Conservation (phyloP, 2,113 vertebrate species). For the Nematolebias whitei region DNA sequence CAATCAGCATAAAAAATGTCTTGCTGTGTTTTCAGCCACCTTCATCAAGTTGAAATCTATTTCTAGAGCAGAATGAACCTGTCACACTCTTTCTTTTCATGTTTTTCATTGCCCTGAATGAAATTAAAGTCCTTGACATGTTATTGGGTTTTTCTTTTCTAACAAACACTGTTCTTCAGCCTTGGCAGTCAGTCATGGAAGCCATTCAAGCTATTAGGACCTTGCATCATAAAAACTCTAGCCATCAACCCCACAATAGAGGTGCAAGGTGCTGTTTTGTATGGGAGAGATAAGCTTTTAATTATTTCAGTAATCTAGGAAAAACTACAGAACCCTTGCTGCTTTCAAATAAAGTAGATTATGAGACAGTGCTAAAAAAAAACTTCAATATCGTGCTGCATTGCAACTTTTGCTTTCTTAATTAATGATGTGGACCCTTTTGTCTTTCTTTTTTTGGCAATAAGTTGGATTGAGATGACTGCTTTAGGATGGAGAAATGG, state of each 20-base stretch:
- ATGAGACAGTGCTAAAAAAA: conserved; percentile 12
- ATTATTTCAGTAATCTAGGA: conserved; percentile 52
- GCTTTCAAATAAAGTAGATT: conserved; percentile 28
- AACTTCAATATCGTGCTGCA: conserved; percentile 16
- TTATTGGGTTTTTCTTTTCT: conserved; percentile 34
- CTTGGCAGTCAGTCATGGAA: conserved; percentile 26
- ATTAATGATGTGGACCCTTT: conserved; percentile 10
- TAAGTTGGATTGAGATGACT: conserved; percentile 25
- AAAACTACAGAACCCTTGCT: conserved; percentile 31
- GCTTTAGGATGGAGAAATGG: conserved; percentile 10
- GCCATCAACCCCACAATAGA: conserved; percentile 46
- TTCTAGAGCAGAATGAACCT: conserved; percentile 36
- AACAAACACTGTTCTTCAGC: conserved; percentile 40
- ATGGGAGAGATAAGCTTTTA: conserved; percentile 59
- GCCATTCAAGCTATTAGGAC: conserved; percentile 47
- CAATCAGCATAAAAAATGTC: conserved; percentile 14
- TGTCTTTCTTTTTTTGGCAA: not conserved
- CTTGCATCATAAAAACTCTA: conserved; percentile 53
- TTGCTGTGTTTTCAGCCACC: conserved; percentile 23
- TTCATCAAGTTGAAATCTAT: conserved; percentile 50
- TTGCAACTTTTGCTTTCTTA: conserved; percentile 7
- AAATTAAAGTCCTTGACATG: conserved; percentile 65
- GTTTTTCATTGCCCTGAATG: conserved; percentile 26
- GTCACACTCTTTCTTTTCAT: conserved; percentile 7
- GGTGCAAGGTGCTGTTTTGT: conserved; percentile 64